A percentile compares a stretch with the other conserved stretches of the same genome.
Conservation (phyloP, 2,888 invertebrate species). For the Bhutanitis thaidina region DNA sequence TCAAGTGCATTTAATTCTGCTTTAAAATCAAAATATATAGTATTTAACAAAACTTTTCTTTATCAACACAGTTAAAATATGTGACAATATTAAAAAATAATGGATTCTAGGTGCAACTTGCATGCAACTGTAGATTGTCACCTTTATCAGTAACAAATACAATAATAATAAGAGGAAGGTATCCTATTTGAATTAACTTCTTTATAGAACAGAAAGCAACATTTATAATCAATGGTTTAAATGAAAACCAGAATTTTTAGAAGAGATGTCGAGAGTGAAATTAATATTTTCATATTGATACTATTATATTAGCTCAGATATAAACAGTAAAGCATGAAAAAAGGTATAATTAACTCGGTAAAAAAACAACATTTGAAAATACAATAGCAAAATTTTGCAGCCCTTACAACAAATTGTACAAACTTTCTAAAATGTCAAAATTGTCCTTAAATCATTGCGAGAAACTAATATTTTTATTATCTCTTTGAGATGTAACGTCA, state of each 20-base stretch:
- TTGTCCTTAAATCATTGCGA: constrained; percentile 50
- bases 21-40: too few relatives aligned
- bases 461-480: constrained; percentile 39
- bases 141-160: too few relatives aligned
- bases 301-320: not conserved
- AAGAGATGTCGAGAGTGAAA: not conserved
- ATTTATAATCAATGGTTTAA: not conserved
- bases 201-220: not conserved
- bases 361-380: constrained; percentile 48
- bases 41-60: too few relatives aligned
- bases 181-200: not conserved
- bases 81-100: too few relatives aligned
- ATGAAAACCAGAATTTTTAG: not conserved
- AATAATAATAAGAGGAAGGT: too few relatives aligned
- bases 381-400: constrained; percentile 61
- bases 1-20: too few relatives aligned
- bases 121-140: too few relatives aligned
- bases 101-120: too few relatives aligned
- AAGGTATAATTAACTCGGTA: constrained; percentile 6
- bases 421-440: constrained; percentile 49
- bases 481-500: constrained; percentile 41
- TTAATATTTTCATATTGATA: not conserved
- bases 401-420: constrained; percentile 56
- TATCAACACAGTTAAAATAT: too few relatives aligned
- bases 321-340: constrained; percentile 18